These are phyloP conservation scores for Brachypteracias leptosomus DNA, from an alignment of 2,113 vertebrate genomes.

Conservation along the genomic window DNA sequence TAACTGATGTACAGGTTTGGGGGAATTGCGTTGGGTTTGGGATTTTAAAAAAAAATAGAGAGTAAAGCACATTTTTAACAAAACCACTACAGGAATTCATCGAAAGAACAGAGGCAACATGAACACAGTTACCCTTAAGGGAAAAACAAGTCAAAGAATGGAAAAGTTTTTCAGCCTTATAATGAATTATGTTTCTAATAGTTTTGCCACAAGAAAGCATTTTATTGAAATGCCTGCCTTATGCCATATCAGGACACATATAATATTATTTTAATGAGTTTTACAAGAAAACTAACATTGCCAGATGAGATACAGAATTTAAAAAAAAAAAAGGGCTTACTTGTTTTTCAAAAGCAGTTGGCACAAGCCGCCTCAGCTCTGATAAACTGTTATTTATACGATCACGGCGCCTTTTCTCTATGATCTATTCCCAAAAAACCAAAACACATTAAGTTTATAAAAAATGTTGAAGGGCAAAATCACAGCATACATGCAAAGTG, in stretches of 20 bases:
- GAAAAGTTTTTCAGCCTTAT: slow-evolving; percentile 79
- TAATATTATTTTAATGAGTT: slow-evolving; percentile 79
- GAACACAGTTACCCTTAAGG: slow-evolving; percentile 73
- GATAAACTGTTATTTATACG: slow-evolving; percentile 95
- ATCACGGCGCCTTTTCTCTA: slow-evolving; percentile 95
- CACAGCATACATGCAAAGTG: neutral
- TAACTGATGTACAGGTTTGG: slow-evolving; percentile 4
- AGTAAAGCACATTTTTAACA: slow-evolving; percentile 58
- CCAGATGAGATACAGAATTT: slow-evolving; percentile 68
- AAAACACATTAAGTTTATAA: slow-evolving; percentile 55
- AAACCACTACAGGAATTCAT: slow-evolving; percentile 74
- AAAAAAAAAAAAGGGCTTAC: slow-evolving; percentile 70
- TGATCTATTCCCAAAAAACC: slow-evolving; percentile 81
- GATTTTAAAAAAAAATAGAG: no score
- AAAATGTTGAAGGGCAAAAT: slow-evolving; percentile 32
- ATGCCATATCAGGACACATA: slow-evolving; percentile 77
- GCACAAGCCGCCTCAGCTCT: slow-evolving; percentile 91
- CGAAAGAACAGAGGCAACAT: slow-evolving; percentile 75
- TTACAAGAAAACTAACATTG: slow-evolving; percentile 70
- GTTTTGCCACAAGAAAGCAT: slow-evolving; percentile 83
- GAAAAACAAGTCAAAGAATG: slow-evolving; percentile 76
- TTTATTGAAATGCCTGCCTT: slow-evolving; percentile 76
- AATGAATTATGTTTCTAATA: slow-evolving; percentile 82
- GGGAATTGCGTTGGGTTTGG: neutral
- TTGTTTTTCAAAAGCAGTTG: slow-evolving; percentile 95